Evolutionary conservation across 2,113 vertebrate species (phyloP).

Genomic region (Eclectus roratus): DNA sequence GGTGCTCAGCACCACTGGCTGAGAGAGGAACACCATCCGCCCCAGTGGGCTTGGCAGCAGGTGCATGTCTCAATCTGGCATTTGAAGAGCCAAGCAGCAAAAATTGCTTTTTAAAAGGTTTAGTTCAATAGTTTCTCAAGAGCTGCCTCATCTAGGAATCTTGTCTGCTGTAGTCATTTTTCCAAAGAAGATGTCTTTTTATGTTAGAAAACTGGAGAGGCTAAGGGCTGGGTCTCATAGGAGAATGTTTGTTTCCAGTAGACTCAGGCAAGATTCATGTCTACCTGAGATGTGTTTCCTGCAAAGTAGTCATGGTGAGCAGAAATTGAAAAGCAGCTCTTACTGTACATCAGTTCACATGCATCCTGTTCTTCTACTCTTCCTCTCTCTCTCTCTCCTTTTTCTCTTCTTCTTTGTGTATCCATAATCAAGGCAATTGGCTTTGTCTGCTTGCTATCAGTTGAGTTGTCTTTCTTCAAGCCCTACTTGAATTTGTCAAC

Average conservation of each 20-base stretch:
- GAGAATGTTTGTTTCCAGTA: background rate
- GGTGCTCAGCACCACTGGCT: background rate
- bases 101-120: background rate
- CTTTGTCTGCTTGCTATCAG: constrained; percentile 4
- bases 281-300: background rate
- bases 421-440: background rate
- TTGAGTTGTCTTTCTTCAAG: background rate
- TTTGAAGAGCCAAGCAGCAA: background rate
- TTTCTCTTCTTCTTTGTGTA: constrained; percentile 10
- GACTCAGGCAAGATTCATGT: background rate
- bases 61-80: background rate
- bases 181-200: background rate
- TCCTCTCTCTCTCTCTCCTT: background rate
- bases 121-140: background rate
- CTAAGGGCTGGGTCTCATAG: background rate
- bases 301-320: background rate
- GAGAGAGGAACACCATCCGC: background rate
- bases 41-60: background rate
- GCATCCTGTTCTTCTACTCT: background rate
- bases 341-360: background rate
- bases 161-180: background rate
- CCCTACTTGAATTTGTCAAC: background rate
- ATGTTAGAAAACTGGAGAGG: background rate
- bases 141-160: background rate
- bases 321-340: background rate